phyloP scores from a whole-genome alignment of 1,140 invertebrate species.

The Anastatus disparis region DNA sequence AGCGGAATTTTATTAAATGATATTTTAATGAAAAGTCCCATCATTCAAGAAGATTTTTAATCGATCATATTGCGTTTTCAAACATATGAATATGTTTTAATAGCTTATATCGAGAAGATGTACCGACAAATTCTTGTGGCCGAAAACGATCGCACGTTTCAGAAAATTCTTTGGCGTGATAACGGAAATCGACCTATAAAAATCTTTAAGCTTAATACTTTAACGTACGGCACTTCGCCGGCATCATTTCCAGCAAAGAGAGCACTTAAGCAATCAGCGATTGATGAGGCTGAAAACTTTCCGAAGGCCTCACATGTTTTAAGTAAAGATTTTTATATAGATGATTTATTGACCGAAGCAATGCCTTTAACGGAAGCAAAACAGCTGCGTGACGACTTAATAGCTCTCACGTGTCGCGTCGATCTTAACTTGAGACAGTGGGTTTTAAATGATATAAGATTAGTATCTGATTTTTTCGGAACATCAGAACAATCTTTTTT shows the following conservation, averaged over 20 bases:
- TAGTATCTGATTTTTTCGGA: background rate
- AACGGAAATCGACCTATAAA: background rate
- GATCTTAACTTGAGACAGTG: conserved; percentile 17
- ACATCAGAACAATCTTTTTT: background rate
- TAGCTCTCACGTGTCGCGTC: background rate
- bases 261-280: conserved; percentile 49
- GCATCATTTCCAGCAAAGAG: conserved; percentile 13
- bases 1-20: background rate
- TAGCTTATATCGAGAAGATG: background rate
- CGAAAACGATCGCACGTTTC: background rate
- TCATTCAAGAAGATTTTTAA: background rate
- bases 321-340: conserved; percentile 22
- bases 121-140: background rate
- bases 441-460: background rate
- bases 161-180: conserved; percentile 5
- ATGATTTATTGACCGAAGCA: conserved; percentile 17
- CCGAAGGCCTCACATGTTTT: conserved; percentile 28
- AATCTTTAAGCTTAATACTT: background rate
- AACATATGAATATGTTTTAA: background rate
- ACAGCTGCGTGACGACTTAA: background rate
- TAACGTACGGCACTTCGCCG: conserved; percentile 22
- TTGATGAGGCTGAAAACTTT: conserved; percentile 45
- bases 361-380: background rate
- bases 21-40: background rate
- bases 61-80: background rate